A percentile compares a stretch with the other conserved stretches of the same genome.
These are phyloP conservation scores for Manis pentadactyla DNA, from an alignment of 2,797 vertebrate genomes.

Conservation along the genomic window DNA sequence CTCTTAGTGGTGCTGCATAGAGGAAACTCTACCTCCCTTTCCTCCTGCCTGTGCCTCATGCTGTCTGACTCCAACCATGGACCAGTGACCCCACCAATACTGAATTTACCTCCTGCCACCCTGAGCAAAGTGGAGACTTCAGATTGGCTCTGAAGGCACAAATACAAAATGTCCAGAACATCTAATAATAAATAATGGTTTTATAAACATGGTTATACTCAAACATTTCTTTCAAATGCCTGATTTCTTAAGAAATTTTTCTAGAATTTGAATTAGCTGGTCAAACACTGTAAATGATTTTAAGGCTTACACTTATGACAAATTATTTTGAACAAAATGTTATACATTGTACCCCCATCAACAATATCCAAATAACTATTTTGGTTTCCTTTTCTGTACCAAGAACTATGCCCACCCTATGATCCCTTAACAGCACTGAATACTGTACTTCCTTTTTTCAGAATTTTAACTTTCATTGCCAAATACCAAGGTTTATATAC, in stretches of 20 bases:
- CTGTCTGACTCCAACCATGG: not conserved
- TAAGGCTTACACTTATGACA: not conserved
- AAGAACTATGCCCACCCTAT: not conserved
- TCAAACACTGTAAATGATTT: not conserved
- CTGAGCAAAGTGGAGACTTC: not conserved
- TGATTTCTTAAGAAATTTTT: not conserved
- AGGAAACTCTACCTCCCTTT: not conserved
- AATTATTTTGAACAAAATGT: not conserved
- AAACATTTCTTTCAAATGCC: not conserved
- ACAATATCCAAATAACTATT: not conserved
- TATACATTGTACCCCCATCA: not conserved
- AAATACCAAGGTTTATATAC: not conserved
- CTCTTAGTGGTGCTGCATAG: not conserved
- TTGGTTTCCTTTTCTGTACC: not conserved
- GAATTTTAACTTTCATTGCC: not conserved
- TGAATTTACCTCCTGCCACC: not conserved
- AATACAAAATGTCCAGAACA: not conserved
- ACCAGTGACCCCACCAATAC: not conserved
- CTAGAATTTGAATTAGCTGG: not conserved
- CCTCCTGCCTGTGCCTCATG: not conserved
- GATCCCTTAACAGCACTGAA: fast-evolving
- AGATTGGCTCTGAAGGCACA: not conserved
- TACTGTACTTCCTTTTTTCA: not conserved
- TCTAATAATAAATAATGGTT: not conserved
- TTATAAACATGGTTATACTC: not conserved